Conservation (phyloP, 2,888 invertebrate species). For the Epinotia ramella region DNA sequence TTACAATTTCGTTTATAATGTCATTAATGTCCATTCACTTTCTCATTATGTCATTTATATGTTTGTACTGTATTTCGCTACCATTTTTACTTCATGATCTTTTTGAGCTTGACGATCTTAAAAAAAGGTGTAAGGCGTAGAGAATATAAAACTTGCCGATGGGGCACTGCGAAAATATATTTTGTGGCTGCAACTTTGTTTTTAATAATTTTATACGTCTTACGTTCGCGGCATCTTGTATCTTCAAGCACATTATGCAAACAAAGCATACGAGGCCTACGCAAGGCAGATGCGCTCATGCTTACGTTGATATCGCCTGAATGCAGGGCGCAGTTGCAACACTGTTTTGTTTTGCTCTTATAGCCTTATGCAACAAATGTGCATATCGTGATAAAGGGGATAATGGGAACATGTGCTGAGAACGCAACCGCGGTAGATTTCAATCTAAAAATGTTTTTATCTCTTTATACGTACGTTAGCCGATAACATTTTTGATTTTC, state of each 20-base stretch:
- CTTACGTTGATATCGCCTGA: conserved; percentile 47
- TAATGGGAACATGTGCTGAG: conserved; percentile 36
- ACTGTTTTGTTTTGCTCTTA: conserved; percentile 45
- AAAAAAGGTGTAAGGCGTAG: not conserved
- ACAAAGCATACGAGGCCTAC: conserved; percentile 41
- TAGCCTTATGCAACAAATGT: conserved; percentile 44
- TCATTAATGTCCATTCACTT: conserved; percentile 1
- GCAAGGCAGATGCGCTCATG: conserved; percentile 42
- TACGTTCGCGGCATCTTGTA: conserved; percentile 13
- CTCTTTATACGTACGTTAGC: not conserved
- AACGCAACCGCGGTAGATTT: conserved; percentile 24
- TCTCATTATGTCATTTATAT: not conserved
- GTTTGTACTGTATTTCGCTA: not conserved
- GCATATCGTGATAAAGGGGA: conserved; percentile 44
- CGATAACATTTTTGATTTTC: not conserved
- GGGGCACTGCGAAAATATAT: not conserved
- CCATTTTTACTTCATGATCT: not conserved
- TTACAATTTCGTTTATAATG: conserved; percentile 4
- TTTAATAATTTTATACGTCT: conserved; percentile 39
- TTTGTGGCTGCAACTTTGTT: not conserved
- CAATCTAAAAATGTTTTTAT: conserved; percentile 3
- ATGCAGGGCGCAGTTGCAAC: conserved; percentile 47
- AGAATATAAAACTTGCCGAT: not conserved
- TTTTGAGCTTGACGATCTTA: not conserved
- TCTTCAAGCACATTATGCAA: conserved; percentile 38